These are phyloP conservation scores for Onychostoma macrolepis DNA, from an alignment of 2,113 vertebrate genomes.

Conservation along the genomic window DNA sequence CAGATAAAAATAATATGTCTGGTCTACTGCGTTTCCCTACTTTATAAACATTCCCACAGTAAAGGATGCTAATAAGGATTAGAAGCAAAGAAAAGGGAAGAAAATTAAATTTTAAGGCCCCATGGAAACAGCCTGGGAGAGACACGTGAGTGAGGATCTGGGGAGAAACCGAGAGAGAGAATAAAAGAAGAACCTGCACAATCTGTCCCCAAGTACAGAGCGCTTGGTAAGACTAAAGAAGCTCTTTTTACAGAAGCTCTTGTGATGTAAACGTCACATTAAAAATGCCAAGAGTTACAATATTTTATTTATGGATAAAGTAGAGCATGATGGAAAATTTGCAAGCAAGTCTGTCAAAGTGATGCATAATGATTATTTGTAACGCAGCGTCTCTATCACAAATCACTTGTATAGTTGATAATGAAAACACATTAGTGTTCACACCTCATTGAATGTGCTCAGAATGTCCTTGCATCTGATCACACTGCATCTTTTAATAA, in stretches of 20 bases:
- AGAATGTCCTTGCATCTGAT: neutral
- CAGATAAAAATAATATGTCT: neutral
- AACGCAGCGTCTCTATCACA: neutral
- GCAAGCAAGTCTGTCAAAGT: neutral
- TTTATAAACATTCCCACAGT: slow-evolving; percentile 21
- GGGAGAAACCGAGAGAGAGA: neutral
- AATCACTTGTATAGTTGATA: neutral
- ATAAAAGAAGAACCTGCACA: neutral
- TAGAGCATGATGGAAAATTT: neutral
- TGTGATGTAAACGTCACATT: slow-evolving; percentile 15
- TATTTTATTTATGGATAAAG: slow-evolving; percentile 3
- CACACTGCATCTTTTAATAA: neutral
- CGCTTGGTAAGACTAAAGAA: neutral
- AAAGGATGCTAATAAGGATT: slow-evolving; percentile 30
- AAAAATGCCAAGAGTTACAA: neutral
- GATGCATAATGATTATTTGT: slow-evolving; percentile 9
- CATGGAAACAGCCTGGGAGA: neutral
- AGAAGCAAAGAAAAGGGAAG: neutral
- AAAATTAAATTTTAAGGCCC: neutral
- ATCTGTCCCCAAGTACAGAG: neutral
- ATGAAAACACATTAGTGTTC: slow-evolving; percentile 6
- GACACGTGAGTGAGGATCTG: neutral
- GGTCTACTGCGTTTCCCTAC: neutral
- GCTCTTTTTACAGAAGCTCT: neutral
- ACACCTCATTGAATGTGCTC: neutral